Evolutionary conservation across 2,113 vertebrate genomes (phyloP), one percentile per base, ranked within the genome.

Genomic region (Tympanuchus pallidicinctus): DNA sequence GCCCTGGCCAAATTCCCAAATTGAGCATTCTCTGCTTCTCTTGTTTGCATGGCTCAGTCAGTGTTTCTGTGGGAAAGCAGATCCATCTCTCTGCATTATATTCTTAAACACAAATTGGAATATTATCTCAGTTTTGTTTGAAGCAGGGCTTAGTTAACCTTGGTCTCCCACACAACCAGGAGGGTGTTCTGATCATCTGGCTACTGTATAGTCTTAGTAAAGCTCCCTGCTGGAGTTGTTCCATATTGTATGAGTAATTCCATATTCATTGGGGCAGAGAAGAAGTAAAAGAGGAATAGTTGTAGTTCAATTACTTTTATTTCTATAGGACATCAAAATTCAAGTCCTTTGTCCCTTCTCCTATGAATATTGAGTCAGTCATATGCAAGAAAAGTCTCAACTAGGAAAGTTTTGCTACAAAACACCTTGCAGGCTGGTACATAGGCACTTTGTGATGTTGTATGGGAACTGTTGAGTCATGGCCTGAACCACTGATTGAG

Each of bases 221-320:
- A 88, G 82, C 47, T 59, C 57, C 42, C 43, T 65, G 61, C 50
- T 82, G 54, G 89, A 92, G 75, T 75, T 36, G 22, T 28, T 88
- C 43, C 22, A 19, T 36, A 3, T 82, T 70, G 12, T 59, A 32
- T 11, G 6, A 64, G 13, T 56, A 66, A 66, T 76, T 80, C 20
- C 48, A 22, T 86, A 74, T 66, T 72, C 18, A 59, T 10, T 32
- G 19, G 21, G 5, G 36, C 13, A 85, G 15, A 18, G 48, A 70
- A 89, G 60, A 86, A 91, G 61, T 76, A 85, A 66, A 63, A 82
- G 72, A 88, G 28, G 32, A 81, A 81, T 90, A 74, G 24, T 25
- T 82, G 8, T 47, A 59, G 69, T 67, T 71, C 64, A 14, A 19
- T 75, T 61, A 70, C 65, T 85, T 82, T 30, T 6, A 40, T 77